Percentiles rank a stretch among this genome's conserved stretches.
Evolutionary conservation across 2,888 invertebrate genomes (phyloP).

Genomic region (Mythimna lalbum): DNA sequence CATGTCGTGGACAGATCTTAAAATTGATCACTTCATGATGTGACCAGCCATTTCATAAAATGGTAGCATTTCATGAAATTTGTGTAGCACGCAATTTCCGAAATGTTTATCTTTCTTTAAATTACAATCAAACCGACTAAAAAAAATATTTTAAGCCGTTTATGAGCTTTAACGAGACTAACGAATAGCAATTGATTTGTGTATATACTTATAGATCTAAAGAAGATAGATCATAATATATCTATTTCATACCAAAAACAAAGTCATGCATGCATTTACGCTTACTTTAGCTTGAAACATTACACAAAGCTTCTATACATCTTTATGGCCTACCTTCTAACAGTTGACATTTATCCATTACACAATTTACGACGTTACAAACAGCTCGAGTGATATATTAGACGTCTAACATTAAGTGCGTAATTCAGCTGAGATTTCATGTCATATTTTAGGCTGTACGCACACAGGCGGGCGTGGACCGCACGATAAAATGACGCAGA

Average conservation of each 20-base stretch:
- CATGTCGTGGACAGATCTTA: too few relatives aligned
- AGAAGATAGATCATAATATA: too few relatives aligned
- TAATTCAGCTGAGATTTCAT: conserved; percentile 57
- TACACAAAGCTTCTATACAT: conserved; percentile 12
- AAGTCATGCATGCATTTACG: conserved; percentile 7
- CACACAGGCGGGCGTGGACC: conserved; percentile 64
- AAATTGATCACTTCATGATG: too few relatives aligned
- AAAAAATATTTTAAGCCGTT: too few relatives aligned
- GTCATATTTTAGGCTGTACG: conserved; percentile 60
- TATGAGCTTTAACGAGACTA: too few relatives aligned
- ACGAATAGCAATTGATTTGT: too few relatives aligned
- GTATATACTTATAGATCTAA: too few relatives aligned
- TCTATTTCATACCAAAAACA: neutral
- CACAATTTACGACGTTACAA: conserved; percentile 47
- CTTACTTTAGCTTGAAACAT: conserved; percentile 14
- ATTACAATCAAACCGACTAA: too few relatives aligned
- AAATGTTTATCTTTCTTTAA: too few relatives aligned
- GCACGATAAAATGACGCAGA: conserved; percentile 70
- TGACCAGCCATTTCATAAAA: too few relatives aligned
- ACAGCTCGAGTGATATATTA: conserved; percentile 52
- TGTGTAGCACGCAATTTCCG: too few relatives aligned
- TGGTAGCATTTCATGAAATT: too few relatives aligned
- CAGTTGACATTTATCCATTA: conserved; percentile 56
- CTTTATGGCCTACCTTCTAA: conserved; percentile 39
- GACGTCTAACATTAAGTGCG: conserved; percentile 51